Evolutionary conservation across 2,113 vertebrate species (phyloP).

Genomic region (Herpailurus yagouaroundi): DNA sequence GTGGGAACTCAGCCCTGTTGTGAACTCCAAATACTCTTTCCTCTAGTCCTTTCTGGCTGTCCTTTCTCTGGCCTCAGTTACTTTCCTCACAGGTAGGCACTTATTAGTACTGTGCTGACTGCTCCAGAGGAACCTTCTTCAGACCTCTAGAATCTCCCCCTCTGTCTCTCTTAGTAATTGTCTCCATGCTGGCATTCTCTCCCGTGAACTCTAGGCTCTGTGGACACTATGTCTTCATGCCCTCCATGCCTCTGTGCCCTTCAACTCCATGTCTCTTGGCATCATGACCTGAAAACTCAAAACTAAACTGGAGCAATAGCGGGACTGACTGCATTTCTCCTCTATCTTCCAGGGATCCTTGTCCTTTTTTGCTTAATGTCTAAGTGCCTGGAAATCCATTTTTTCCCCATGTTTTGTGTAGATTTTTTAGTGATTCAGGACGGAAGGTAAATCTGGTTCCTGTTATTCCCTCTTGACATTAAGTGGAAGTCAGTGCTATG

Average conservation of each 20-base stretch:
- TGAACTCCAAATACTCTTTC: neutral
- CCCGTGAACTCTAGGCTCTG: neutral
- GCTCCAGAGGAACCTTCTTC: neutral
- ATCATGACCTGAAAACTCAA: neutral
- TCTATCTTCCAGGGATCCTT: neutral
- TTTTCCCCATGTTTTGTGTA: neutral
- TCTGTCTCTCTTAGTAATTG: neutral
- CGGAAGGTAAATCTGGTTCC: neutral
- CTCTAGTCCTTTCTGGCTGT: neutral
- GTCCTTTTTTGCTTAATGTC: neutral
- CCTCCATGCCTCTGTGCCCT: too few relatives aligned
- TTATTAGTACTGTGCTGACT: neutral
- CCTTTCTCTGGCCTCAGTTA: neutral
- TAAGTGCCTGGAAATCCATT: neutral
- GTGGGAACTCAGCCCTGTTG: neutral
- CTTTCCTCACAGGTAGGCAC: neutral
- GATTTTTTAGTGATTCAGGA: neutral
- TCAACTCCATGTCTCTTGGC: neutral
- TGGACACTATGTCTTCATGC: neutral
- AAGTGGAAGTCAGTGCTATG: constrained; percentile 8
- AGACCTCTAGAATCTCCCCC: neutral
- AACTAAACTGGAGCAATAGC: neutral
- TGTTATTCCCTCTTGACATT: neutral
- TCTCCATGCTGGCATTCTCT: neutral
- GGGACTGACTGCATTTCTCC: neutral